Base-by-base conservation (phyloP, 2,797 vertebrate species). In the Luscinia luscinia region DNA sequence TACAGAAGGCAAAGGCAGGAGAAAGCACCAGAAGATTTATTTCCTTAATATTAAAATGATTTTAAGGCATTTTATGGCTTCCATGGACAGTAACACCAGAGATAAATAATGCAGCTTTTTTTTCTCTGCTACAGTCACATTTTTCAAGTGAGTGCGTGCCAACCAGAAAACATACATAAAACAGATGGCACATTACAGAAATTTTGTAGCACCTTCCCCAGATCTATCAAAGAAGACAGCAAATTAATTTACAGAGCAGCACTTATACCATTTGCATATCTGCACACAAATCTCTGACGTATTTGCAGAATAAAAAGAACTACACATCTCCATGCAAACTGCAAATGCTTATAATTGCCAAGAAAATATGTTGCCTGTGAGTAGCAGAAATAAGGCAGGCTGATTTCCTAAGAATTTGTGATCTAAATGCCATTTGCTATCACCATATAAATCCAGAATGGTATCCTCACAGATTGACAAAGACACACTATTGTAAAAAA, bases 231-330 rank as follows among this genome's bases (percentile, higher is more conserved):
- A 74, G 38, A 74, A 90, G 72, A 83, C 68, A 89, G 76, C 46
- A 85, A 80, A 92, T 92, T 80, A 91, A 94, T 93, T 80, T 43
- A 45, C 87, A 84, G 82, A 89, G 15, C 15, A 55, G 34, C 52
- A 58, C 46, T 80, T 68, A 46, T 0, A 67, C 22, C 32, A 80
- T 69, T 93, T 70, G 57, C 68, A 49, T 75, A 89, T 80, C 76
- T 64, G 54, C 54, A 85, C 61, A 74, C 84, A 77, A 74, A 89
- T 81, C 70, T 66, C 54, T 75, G 66, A 77, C 0, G 0, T 64
- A 75, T 75, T 64, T 84, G 48, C 30, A 70, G 78, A 93, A 72
- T 66, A 78, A 76, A 87, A 62, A 76, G 55, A 90, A 81, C 38
- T 59, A 68, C n/a, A 2, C 67, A 62, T 38, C 46, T 13, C n/a